Conservation (phyloP, 2,113 vertebrate genomes). For the Clinocottus analis region DNA sequence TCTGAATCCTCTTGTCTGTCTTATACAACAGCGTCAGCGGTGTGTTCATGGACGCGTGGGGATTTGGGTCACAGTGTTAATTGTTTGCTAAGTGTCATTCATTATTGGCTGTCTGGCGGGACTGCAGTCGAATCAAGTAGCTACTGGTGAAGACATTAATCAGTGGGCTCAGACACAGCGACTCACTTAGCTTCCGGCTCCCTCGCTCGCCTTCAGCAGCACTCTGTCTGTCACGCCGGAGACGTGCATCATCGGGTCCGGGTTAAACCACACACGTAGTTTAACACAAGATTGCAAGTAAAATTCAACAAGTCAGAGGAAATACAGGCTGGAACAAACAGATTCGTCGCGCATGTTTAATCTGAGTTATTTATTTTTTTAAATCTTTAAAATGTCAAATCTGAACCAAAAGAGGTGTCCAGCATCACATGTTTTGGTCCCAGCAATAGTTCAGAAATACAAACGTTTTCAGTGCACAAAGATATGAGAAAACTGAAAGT, state of each 20-base stretch:
- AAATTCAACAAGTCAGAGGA: not conserved
- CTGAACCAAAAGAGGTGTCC: not conserved
- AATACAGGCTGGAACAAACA: not conserved
- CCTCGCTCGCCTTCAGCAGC: constrained; percentile 4
- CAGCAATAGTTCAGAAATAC: not conserved
- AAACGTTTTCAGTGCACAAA: not conserved
- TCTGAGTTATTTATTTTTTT: not conserved
- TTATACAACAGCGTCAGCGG: not conserved
- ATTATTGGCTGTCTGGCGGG: constrained; percentile 41
- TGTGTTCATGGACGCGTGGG: constrained; percentile 36
- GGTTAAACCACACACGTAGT: not conserved
- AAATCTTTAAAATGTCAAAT: not conserved
- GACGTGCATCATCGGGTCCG: not conserved
- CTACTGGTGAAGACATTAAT: constrained; percentile 54
- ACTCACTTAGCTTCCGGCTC: constrained; percentile 29
- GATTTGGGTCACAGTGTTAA: constrained; percentile 45
- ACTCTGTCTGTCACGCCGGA: constrained; percentile 26
- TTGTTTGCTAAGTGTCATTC: constrained; percentile 66
- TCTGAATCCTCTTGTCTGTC: not conserved
- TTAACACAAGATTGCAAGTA: not conserved
- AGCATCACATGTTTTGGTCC: not conserved
- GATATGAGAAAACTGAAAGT: not conserved
- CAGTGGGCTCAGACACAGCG: constrained; percentile 41
- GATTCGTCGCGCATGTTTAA: not conserved
- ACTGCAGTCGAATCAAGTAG: constrained; percentile 35